phyloP scores from a whole-genome alignment of 53 echinoderm and acorn worm species.

The Hippasteria phrygiana region DNA sequence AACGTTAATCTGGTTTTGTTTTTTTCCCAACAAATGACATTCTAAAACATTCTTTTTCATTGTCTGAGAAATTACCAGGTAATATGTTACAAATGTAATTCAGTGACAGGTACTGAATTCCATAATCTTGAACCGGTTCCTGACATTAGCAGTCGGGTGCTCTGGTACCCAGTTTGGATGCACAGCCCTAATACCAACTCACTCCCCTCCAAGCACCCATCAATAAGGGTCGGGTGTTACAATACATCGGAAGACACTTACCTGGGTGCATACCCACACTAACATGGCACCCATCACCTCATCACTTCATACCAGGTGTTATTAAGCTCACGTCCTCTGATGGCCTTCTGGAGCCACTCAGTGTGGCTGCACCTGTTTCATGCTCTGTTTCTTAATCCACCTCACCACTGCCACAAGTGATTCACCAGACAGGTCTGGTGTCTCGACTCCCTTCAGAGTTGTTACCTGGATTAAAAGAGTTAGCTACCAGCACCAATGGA shows the following conservation, averaged over 20 bases:
- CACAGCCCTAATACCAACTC: not conserved
- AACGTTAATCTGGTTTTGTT: too few species aligned
- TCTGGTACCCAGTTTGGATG: too few species aligned
- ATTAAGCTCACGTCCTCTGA: not conserved
- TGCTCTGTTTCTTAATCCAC: slow-evolving; percentile 30
- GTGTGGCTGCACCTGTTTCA: slow-evolving; percentile 40
- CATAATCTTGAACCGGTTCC: too few species aligned
- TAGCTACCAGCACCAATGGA: not conserved
- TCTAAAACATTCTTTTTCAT: too few species aligned
- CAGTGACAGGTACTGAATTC: too few species aligned
- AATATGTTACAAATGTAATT: too few species aligned
- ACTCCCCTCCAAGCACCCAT: not conserved
- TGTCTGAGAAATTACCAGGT: too few species aligned
- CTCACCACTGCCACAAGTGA: not conserved
- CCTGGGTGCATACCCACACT: too few species aligned
- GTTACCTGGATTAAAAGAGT: slow-evolving; percentile 21
- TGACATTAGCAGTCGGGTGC: too few species aligned
- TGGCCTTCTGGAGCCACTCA: not conserved
- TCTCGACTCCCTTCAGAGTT: slow-evolving; percentile 10
- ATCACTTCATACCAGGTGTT: slow-evolving; percentile 21
- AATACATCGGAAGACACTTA: too few species aligned
- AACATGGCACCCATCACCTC: not conserved
- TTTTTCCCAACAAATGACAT: too few species aligned
- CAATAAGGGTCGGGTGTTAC: too few species aligned
- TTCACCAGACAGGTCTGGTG: slow-evolving; percentile 10